phyloP scores from a whole-genome alignment of 37 sponge, comb jelly and placozoan genomes.

The Beroe forskalii region DNA sequence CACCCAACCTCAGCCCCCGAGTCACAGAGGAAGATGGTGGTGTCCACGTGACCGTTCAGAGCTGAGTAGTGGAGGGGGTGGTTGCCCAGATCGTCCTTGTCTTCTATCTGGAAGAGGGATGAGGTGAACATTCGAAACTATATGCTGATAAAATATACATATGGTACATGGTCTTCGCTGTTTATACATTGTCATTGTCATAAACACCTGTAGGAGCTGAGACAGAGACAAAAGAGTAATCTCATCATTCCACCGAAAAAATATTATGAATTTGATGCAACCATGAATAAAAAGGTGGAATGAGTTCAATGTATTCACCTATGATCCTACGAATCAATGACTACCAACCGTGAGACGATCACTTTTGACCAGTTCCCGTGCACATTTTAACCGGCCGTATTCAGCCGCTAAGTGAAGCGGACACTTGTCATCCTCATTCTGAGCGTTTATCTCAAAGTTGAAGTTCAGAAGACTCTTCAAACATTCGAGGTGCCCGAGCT shows the following conservation, averaged over 20 bases:
- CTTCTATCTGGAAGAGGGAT: not conserved
- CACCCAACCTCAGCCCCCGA: slow-evolving; percentile 43
- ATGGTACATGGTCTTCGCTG: too few species aligned
- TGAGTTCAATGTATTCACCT: too few species aligned
- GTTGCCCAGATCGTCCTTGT: slow-evolving; percentile 33
- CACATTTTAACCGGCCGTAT: slow-evolving; percentile 2
- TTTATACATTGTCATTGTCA: too few species aligned
- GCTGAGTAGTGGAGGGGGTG: slow-evolving; percentile 18
- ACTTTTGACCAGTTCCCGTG: not conserved
- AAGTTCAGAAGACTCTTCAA: slow-evolving; percentile 66
- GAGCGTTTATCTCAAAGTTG: slow-evolving; percentile 59
- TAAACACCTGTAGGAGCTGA: too few species aligned
- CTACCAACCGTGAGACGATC: slow-evolving; percentile 2
- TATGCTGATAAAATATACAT: too few species aligned
- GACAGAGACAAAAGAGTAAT: too few species aligned
- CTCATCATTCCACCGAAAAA: too few species aligned
- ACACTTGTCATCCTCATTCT: slow-evolving; percentile 57
- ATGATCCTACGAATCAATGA: too few species aligned
- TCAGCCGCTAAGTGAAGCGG: slow-evolving; percentile 42
- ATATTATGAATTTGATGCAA: too few species aligned
- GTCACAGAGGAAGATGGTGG: slow-evolving; percentile 43
- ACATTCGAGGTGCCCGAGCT: slow-evolving; percentile 72
- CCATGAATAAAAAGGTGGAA: too few species aligned
- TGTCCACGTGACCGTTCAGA: slow-evolving; percentile 59
- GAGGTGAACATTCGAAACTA: too few species aligned